A percentile compares a stretch with the other conserved stretches of the same genome.
phyloP scores from a whole-genome alignment of 1,140 invertebrate species.

The Magallana angulata region DNA sequence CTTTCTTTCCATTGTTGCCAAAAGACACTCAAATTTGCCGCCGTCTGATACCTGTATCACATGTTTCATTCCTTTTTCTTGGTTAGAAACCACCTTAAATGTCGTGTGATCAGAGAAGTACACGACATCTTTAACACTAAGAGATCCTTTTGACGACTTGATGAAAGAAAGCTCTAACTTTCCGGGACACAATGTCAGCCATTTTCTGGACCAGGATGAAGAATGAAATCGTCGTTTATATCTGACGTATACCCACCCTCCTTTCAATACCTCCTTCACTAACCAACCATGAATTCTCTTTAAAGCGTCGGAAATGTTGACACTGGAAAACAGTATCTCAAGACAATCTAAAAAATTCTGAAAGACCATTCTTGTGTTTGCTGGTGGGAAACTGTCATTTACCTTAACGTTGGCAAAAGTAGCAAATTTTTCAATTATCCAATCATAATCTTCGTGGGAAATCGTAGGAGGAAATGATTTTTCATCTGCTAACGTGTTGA shows the following conservation, averaged over 20 bases:
- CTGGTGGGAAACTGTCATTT: neutral
- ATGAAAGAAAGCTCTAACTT: constrained; percentile 22
- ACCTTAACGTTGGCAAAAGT: neutral
- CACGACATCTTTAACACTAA: neutral
- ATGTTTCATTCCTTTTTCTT: neutral
- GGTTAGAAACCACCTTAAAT: neutral
- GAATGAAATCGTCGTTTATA: constrained; percentile 54
- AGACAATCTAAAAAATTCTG: neutral
- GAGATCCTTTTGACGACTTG: neutral
- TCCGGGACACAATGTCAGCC: constrained; percentile 46
- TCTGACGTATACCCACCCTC: constrained; percentile 50
- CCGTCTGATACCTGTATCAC: neutral
- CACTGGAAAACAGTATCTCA: neutral
- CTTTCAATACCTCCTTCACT: constrained; percentile 41
- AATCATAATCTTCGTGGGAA: neutral
- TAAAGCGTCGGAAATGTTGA: neutral
- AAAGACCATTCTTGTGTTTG: neutral
- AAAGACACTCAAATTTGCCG: neutral
- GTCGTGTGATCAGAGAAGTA: neutral
- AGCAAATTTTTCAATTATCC: neutral
- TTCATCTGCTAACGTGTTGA: neutral
- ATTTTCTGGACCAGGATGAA: constrained; percentile 54
- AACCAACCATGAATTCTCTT: constrained; percentile 39
- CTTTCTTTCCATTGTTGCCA: constrained; percentile 22
- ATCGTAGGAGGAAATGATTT: neutral